Evolutionary conservation across 2,113 vertebrate genomes (phyloP).

Genomic region (Suncus etruscus): DNA sequence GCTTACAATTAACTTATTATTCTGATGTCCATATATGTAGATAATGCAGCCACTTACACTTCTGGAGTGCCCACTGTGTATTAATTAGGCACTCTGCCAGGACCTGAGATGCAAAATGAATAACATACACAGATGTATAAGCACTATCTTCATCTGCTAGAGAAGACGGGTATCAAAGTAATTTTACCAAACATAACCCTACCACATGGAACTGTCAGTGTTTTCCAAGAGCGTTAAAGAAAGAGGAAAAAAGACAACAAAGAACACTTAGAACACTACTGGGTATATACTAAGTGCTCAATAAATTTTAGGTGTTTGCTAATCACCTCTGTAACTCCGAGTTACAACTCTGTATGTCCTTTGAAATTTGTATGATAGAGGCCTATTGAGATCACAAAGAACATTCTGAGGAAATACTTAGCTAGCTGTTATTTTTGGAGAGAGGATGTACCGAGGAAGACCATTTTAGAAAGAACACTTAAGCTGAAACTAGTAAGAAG

Average conservation of each 20-base stretch:
- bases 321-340: neutral
- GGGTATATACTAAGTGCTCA: neutral
- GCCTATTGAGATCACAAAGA: no score
- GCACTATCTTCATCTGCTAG: conserved; percentile 1
- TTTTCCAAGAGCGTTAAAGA: neutral
- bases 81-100: conserved; percentile 51
- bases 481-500: no score
- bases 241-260: neutral
- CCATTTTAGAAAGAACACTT: no score
- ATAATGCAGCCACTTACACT: conserved; percentile 35
- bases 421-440: no score
- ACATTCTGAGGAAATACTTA: no score
- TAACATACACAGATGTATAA: conserved; percentile 1
- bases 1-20: conserved; percentile 46
- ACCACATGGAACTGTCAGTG: neutral
- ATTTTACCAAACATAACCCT: conserved; percentile 35
- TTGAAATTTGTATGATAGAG: no score
- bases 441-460: no score
- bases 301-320: neutral
- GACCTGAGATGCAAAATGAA: neutral
- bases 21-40: conserved; percentile 43
- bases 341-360: neutral
- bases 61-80: neutral
- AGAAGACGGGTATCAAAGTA: neutral
- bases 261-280: neutral